phyloP scores from a whole-genome alignment of 2,888 invertebrate species.

The Trissonchulus latispiculum region DNA sequence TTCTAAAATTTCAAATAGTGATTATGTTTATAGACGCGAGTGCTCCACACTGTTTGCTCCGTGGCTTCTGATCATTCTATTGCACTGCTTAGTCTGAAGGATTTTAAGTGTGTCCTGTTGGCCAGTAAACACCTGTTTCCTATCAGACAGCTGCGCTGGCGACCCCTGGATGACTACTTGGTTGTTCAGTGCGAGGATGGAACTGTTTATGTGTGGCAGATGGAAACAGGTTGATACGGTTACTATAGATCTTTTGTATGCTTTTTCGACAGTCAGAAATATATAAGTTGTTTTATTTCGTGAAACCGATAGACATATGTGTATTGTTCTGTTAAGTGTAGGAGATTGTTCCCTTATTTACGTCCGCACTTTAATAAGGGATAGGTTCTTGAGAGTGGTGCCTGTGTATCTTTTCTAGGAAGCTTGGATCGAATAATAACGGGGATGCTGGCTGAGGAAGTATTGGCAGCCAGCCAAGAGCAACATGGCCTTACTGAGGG shows the following conservation, averaged over 20 bases:
- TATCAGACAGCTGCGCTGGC: conserved; percentile 58
- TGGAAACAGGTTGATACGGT: conserved; percentile 96
- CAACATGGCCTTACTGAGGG: conserved; percentile 56
- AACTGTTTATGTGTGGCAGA: conserved; percentile 98
- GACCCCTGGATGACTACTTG: conserved; percentile 86
- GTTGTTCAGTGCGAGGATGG: conserved; percentile 94
- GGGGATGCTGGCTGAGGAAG: conserved; percentile 89
- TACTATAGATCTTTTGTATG: no score
- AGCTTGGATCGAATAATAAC: conserved; percentile 89
- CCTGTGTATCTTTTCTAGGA: conserved; percentile 50
- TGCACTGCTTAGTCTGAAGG: conserved; percentile 76
- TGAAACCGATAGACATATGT: no score
- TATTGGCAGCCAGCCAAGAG: conserved; percentile 84
- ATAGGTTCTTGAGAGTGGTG: no score
- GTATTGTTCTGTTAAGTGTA: no score
- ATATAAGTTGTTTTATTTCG: no score
- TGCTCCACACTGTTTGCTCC: conserved; percentile 86
- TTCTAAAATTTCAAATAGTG: no score
- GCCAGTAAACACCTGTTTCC: conserved; percentile 91
- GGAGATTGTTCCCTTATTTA: no score
- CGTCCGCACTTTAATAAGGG: no score
- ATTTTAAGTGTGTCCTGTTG: conserved; percentile 84
- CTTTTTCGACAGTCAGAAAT: no score
- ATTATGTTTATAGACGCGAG: no score
- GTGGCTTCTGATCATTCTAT: conserved; percentile 97